Base-by-base conservation (phyloP, 1,140 invertebrate genomes). In the Atta colombica region DNA sequence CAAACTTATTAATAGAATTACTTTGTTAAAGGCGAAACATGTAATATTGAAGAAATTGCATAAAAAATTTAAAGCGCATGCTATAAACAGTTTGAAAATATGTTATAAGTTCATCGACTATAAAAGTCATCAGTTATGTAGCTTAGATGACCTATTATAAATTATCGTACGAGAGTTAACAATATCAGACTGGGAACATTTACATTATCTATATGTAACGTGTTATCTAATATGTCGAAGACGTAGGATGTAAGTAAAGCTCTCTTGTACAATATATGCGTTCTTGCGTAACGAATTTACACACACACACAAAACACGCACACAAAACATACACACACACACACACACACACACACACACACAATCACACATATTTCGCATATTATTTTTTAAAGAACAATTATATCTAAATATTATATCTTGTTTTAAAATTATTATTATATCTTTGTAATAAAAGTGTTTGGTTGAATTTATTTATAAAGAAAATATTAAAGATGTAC, bases 211-310 rank as follows among this genome's bases (percentile, higher is more conserved):
- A 69, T 69, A 45, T 58, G 35, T 21, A 49, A 60, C 51, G 25
- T 71, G 21, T 81, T 81, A 81, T 81, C 78, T 71, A 81, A 81
- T 81, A 53, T 81, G 55, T 58, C 53, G 31, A 58, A 81, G 65
- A 66, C 61, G 65, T 81, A 81, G 78, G 65, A 81, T 45, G 51
- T 35, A 71, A 69, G 63, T 69, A 81, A 81, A 45, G 78, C 21
- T 81, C 77, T 51, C 39, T 58, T 69, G 68, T 81, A 45, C 14
- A 35, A 21, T n/a, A 58, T 60, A 81, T 81, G 66, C 5, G n/a
- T 8, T 81, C 78, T 80, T 71, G 66, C 51, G 53, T 71, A 71
- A 81, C 65, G 12, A 71, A 81, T 81, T 71, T 81, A 81, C 66
- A 71, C 60, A 45, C 39, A 45, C 0, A 39, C 8, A 45, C 39